Evolutionary conservation across 2,797 vertebrate genomes (phyloP), one percentile per base, ranked within the genome.

Genomic region (Perodicticus potto): DNA sequence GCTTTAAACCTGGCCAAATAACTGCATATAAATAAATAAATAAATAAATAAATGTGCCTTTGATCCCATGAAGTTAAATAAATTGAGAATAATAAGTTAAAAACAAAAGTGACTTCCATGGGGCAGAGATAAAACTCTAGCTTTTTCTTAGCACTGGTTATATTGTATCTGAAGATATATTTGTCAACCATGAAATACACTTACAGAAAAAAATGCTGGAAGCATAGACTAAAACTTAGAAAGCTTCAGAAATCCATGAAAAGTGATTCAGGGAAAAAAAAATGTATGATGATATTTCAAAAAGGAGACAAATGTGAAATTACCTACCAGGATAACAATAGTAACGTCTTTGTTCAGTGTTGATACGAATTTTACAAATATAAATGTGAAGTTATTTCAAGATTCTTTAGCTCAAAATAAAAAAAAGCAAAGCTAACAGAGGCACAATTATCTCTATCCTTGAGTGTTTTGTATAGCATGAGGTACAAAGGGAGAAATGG

Each of bases 381-480:
- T 12, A 89, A 83, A 89, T 81, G 32, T 59, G 20, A 85, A 88
- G 59, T 55, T 65, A 65, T 57, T 72, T 92, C 25, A 90, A 94
- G 40, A 72, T 77, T 86, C 29, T 25, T 65, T 34, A 43, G n/a
- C 29, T 72, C 19, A n/a, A 95, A 91, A 76, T 27, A 34, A 86
- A 17, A 40, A 89, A 85, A 81, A 70, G 2, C 59, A 81, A 77
- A 81, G 23, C 34, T 45, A 85, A 61, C 19, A 53, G 20, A 83
- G 72, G 12, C 3, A 82, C 4, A 27, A 10, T 25, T 63, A 34
- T 37, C 34, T n/a, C 34, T 57, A 16, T 76, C 16, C 9, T 34
- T 76, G 34, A 55, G 11, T n/a, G 29, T 93, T 61, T 92, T 92
- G 80, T 12, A 13, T 1, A 65, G 40, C 2, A 34, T 34, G 89